Evolutionary conservation across 2,888 invertebrate genomes (phyloP), one percentile per base, ranked within the genome.

Genomic region (Aproaerema taeniolella): DNA sequence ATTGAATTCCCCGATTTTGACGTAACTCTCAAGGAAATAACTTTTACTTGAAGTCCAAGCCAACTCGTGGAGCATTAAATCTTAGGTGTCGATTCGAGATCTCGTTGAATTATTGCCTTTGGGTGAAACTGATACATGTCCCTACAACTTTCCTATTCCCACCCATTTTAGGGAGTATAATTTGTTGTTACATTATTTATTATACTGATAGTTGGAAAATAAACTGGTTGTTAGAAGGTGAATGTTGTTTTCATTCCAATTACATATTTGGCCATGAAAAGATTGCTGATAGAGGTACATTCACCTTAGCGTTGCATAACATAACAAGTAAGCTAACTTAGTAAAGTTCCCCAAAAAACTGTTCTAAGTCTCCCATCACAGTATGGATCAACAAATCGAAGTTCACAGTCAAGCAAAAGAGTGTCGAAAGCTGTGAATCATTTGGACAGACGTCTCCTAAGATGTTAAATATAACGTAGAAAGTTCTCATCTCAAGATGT

Each of bases 161-260:
- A 47, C 80, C n/a, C 76, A 65, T 79, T 73, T 77, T 69, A 67
- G 75, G 80, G 49, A n/a, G n/a, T n/a, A n/a, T n/a, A n/a, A n/a
- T n/a, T n/a, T n/a, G n/a, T n/a, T n/a, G n/a, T n/a, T n/a, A n/a
- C n/a, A n/a, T n/a, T n/a, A n/a, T n/a, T n/a, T n/a, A n/a, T n/a
- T n/a, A n/a, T n/a, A n/a, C n/a, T n/a, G n/a, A n/a, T n/a, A n/a
- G n/a, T n/a, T n/a, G n/a, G n/a, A n/a, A n/a, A n/a, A n/a, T n/a
- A n/a, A n/a, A n/a, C n/a, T n/a, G n/a, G n/a, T n/a, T n/a, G n/a
- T n/a, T n/a, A n/a, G n/a, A n/a, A n/a, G n/a, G n/a, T n/a, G n/a
- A n/a, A n/a, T n/a, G n/a, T n/a, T n/a, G n/a, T n/a, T n/a, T n/a
- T n/a, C n/a, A n/a, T n/a, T n/a, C n/a, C n/a, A n/a, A n/a, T n/a